Evolutionary conservation across 2,797 vertebrate genomes (phyloP).

Genomic region (Cossypha polioptera): DNA sequence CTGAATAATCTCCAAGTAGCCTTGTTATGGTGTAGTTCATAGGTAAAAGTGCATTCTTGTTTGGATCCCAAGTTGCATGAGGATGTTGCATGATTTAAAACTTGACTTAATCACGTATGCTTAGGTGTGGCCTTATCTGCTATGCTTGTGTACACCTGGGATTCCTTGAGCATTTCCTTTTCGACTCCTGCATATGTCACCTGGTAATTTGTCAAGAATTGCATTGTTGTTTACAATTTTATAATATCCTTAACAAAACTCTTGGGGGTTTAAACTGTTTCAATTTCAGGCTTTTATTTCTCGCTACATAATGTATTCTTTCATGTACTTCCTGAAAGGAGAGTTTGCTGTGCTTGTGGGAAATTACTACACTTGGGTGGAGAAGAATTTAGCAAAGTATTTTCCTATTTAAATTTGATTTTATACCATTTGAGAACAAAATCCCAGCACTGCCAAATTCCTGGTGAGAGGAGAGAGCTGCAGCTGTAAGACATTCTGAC

Average conservation of each 20-base stretch:
- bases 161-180: neutral
- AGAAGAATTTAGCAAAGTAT: neutral
- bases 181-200: neutral
- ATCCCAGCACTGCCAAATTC: neutral
- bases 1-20: neutral
- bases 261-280: neutral
- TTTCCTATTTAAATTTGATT: neutral
- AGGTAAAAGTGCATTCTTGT: neutral
- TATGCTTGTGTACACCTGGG: accelerated
- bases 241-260: neutral
- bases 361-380: neutral
- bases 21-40: neutral
- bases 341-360: neutral
- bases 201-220: neutral
- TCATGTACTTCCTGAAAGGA: neutral
- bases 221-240: neutral
- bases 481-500: neutral
- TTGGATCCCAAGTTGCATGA: neutral
- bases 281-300: conserved; percentile 2
- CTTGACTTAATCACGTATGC: accelerated
- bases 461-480: neutral
- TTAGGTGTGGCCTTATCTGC: neutral
- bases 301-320: neutral
- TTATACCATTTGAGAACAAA: neutral
- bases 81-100: neutral